A percentile compares a stretch with the other conserved stretches of the same genome.
phyloP scores from a whole-genome alignment of 2,797 vertebrate species.

The Macropus fuliginosus region DNA sequence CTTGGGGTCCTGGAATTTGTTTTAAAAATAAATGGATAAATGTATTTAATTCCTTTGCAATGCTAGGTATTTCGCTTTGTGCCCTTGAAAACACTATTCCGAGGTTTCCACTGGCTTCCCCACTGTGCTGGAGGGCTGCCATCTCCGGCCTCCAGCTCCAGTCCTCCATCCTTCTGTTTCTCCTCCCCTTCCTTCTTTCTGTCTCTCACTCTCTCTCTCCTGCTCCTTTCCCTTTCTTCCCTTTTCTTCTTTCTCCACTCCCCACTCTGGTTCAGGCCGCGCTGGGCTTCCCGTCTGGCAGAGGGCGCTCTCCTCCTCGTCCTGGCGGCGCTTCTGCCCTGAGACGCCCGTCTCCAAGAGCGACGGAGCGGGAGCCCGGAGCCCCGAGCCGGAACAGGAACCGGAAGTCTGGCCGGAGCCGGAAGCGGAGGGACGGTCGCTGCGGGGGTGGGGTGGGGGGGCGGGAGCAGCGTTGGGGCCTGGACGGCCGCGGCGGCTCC shows the following conservation, averaged over 20 bases:
- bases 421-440: background rate
- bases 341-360: background rate
- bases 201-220: background rate
- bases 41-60: background rate
- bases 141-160: too few species aligned
- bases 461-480: background rate
- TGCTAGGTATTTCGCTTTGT: background rate
- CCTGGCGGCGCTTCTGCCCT: background rate
- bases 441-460: background rate
- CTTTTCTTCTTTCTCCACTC: background rate
- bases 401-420: background rate
- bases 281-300: background rate
- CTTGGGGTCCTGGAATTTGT: too few species aligned
- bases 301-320: background rate
- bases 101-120: background rate
- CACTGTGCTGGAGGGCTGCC: background rate
- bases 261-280: background rate
- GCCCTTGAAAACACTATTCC: background rate
- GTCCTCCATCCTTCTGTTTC: too few species aligned
- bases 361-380: background rate
- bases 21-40: too few species aligned
- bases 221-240: background rate
- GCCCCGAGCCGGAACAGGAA: background rate
- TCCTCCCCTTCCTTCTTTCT: fast-evolving
- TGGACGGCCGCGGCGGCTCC: background rate